Conservation (phyloP, 23 tunicate species). For the Trididemnum nubilum region DNA sequence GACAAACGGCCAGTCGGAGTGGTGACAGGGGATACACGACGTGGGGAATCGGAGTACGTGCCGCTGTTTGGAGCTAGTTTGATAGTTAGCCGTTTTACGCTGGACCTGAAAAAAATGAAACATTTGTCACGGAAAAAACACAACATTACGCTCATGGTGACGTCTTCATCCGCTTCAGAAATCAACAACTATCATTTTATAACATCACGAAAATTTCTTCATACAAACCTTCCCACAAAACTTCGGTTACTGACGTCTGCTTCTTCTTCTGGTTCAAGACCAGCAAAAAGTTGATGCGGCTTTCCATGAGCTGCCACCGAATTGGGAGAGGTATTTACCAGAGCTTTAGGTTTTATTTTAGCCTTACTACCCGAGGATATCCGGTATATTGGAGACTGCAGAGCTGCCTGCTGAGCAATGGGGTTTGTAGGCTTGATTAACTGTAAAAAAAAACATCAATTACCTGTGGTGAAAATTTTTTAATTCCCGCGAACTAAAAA, state of each 20-base stretch:
- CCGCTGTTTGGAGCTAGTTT: constrained; percentile 64
- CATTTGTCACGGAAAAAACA: too few species aligned
- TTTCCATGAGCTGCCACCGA: constrained; percentile 39
- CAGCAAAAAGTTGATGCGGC: constrained; percentile 75
- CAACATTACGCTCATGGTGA: not conserved
- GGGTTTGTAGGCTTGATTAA: constrained; percentile 85
- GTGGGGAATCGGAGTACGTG: constrained; percentile 37
- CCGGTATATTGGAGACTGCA: constrained; percentile 79
- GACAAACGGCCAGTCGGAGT: too few species aligned
- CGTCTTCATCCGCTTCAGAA: not conserved
- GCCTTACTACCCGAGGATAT: constrained; percentile 51
- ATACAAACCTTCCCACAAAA: constrained; percentile 87
- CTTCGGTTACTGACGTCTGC: constrained; percentile 65
- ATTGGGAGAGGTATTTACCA: not conserved
- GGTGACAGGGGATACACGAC: constrained; percentile 4
- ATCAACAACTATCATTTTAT: not conserved
- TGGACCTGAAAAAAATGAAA: constrained; percentile 47
- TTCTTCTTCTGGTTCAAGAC: constrained; percentile 76
- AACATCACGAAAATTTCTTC: not conserved
- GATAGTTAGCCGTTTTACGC: constrained; percentile 71
- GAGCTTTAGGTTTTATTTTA: constrained; percentile 67
- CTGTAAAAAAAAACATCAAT: constrained; percentile 18
- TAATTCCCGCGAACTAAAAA: not conserved
- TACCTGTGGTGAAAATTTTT: too few species aligned
- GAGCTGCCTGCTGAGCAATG: constrained; percentile 75